A percentile compares a stretch with the other conserved stretches of the same genome.
Conservation (phyloP, 2,797 vertebrate genomes). For the Eospalax fontanierii region DNA sequence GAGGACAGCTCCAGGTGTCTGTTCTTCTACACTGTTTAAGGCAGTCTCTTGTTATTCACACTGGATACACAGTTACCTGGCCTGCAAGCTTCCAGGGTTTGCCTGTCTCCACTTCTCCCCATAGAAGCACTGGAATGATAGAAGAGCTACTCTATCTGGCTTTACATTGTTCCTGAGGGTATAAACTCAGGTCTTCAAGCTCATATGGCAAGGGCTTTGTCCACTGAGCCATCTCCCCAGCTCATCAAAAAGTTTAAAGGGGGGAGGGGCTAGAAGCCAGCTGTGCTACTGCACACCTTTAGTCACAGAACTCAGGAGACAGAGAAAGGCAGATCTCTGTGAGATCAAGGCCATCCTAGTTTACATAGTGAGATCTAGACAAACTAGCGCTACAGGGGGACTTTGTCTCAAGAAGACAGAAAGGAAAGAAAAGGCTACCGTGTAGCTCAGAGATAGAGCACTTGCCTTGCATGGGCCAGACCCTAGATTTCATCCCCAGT, state of each 20-base stretch:
- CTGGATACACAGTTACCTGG: not conserved
- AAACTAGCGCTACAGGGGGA: too few species aligned
- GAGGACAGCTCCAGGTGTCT: not conserved
- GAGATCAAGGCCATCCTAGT: too few species aligned
- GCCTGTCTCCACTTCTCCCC: too few species aligned
- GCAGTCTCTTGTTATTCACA: not conserved
- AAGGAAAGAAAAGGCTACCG: not conserved
- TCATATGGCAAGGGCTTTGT: not conserved
- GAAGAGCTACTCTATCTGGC: not conserved
- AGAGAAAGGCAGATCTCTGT: too few species aligned
- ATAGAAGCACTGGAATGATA: not conserved
- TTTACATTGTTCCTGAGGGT: not conserved
- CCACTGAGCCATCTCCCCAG: not conserved
- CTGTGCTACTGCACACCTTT: too few species aligned
- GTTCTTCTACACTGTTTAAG: not conserved
- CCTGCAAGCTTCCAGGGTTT: too few species aligned
- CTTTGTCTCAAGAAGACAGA: not conserved
- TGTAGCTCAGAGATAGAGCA: not conserved
- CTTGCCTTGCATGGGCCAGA: not conserved
- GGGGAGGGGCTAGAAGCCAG: not conserved
- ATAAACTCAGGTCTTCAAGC: not conserved
- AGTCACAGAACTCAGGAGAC: too few species aligned
- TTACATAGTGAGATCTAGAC: too few species aligned
- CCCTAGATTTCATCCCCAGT: not conserved
- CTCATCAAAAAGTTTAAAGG: not conserved